Percentiles rank a stretch among this genome's conserved stretches.
phyloP scores from a whole-genome alignment of 1,140 invertebrate genomes.

The Vollenhovia emeryi region DNA sequence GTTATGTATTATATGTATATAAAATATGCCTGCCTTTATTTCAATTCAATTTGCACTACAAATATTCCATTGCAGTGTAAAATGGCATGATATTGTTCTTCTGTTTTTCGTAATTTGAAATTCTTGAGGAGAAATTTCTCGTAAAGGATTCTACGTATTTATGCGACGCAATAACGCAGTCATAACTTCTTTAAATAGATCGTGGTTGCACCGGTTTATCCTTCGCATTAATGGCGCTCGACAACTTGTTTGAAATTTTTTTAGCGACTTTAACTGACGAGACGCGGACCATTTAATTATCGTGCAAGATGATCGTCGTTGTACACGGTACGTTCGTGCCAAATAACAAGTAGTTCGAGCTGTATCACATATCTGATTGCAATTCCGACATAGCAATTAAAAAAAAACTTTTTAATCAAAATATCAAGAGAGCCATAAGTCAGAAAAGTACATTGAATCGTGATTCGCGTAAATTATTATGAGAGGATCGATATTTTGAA shows the following conservation, averaged over 20 bases:
- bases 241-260: constrained; percentile 32
- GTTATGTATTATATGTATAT: too few species aligned
- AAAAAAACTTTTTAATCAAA: background rate
- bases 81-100: background rate
- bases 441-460: background rate
- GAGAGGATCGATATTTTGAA: constrained; percentile 17
- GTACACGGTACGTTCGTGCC: background rate
- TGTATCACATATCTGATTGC: background rate
- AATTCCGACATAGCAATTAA: background rate
- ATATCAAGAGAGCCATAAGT: background rate
- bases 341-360: background rate
- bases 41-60: background rate
- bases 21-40: too few species aligned
- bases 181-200: constrained; percentile 56
- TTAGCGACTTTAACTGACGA: background rate
- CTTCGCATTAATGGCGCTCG: constrained; percentile 20
- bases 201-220: constrained; percentile 28
- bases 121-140: background rate
- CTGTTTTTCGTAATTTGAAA: background rate
- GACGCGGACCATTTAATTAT: constrained; percentile 39
- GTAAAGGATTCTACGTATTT: background rate
- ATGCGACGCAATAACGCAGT: background rate
- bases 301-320: background rate
- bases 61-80: background rate
- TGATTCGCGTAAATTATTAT: constrained; percentile 33